phyloP scores from a whole-genome alignment of 2,113 vertebrate genomes.

The Procavia capensis region DNA sequence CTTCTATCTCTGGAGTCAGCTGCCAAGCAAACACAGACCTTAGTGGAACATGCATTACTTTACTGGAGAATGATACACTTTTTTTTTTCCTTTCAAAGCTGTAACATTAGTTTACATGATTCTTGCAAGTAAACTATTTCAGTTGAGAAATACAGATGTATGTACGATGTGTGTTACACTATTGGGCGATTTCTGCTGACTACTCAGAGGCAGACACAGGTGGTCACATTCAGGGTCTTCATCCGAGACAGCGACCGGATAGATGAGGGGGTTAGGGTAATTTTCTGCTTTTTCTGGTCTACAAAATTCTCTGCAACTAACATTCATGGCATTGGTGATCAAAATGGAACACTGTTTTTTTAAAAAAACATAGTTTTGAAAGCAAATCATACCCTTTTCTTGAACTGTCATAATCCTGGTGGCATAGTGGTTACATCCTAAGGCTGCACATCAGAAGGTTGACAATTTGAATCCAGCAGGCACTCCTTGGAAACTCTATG shows the following conservation, averaged over 20 bases:
- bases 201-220: not conserved
- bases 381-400: not conserved
- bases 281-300: not conserved
- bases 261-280: not conserved
- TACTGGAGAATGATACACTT: not conserved
- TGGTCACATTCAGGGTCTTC: accelerated
- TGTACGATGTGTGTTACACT: not conserved
- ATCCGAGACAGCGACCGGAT: too few relatives aligned
- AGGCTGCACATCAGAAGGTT: too few relatives aligned
- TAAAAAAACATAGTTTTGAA: slow-evolving; percentile 23
- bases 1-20: not conserved
- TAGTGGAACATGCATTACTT: accelerated
- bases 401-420: not conserved
- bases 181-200: not conserved
- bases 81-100: not conserved
- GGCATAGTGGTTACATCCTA: too few relatives aligned
- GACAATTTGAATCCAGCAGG: too few relatives aligned
- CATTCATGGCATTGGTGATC: not conserved
- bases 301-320: slow-evolving; percentile 25
- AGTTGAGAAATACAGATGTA: not conserved
- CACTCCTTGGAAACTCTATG: too few relatives aligned
- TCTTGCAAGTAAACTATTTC: not conserved
- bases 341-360: not conserved
- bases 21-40: not conserved
- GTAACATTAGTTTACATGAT: not conserved